Conservation (phyloP, 2,797 vertebrate genomes). For the Lepidocolaptes lacrymiger region DNA sequence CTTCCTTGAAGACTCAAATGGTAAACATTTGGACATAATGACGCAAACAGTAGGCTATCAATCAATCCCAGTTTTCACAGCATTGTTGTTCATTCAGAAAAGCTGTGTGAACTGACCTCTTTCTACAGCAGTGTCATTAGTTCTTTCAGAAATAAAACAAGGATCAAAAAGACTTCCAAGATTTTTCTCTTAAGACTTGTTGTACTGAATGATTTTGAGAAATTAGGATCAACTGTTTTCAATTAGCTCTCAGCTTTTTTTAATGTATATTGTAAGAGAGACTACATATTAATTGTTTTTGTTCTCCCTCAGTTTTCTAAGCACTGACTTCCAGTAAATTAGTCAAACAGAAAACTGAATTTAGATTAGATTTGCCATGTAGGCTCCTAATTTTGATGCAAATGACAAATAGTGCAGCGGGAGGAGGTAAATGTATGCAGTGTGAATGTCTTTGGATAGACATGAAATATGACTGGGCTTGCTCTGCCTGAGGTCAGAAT, state of each 20-base stretch:
- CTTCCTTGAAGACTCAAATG: conserved; percentile 66
- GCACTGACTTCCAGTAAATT: conserved; percentile 49
- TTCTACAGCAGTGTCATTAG: conserved; percentile 62
- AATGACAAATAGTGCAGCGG: not conserved
- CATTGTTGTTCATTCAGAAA: conserved; percentile 73
- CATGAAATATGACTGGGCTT: not conserved
- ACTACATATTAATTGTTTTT: conserved; percentile 57
- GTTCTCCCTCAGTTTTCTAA: conserved; percentile 57
- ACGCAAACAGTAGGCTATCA: conserved; percentile 71
- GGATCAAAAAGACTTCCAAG: conserved; percentile 66
- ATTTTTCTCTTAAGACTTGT: conserved; percentile 61
- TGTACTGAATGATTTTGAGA: conserved; percentile 59
- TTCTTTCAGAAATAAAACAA: conserved; percentile 64
- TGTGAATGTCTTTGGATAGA: not conserved
- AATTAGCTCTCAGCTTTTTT: conserved; percentile 58
- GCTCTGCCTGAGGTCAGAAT: not conserved
- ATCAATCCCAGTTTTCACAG: conserved; percentile 67
- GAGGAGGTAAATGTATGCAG: not conserved
- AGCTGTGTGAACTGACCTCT: conserved; percentile 70
- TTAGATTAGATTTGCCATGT: conserved; percentile 6
- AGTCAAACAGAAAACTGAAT: conserved; percentile 35
- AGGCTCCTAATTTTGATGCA: not conserved
- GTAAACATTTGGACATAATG: conserved; percentile 69
- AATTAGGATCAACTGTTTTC: conserved; percentile 63
- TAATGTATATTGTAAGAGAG: conserved; percentile 51